Evolutionary conservation across 2,888 invertebrate species (phyloP), one percentile per base, ranked within the genome.

Genomic region (Heliconius ethilla): DNA sequence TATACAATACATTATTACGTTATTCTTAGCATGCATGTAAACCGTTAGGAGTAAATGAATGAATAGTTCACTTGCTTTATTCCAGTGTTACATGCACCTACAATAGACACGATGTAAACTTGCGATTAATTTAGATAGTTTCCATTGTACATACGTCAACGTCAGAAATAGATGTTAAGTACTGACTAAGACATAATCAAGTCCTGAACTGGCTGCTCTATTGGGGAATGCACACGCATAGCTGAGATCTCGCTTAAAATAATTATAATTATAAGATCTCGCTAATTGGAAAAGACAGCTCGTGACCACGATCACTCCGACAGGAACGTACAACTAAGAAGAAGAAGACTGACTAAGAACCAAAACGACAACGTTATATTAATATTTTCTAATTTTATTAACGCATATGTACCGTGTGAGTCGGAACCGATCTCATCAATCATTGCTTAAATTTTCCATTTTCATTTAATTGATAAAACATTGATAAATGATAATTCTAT

Each of bases 1-100:
- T n/a, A 15, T 33, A 80, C 78, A 77, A 77, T 78, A 76, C 75
- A 79, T 75, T 75, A 78, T 78, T 81, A 75, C 73, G 70, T 75
- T 70, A 73, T 78, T 78, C 75, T 80, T 79, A 79, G 59, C 78
- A 69, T 51, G 79, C 45, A 63, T 70, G 76, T 66, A 77, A 75
- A 82, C 82, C 82, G 82, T 82, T 82, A 82, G 66, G 25, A 37
- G 70, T 70, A 76, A 75, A 75, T 80, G 76, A 76, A 78, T 81
- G 80, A 79, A 79, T 70, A 55, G 76, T 79, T 75, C 72, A 80
- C 76, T 79, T 81, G 76, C 81, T 81, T 82, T 80, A 82, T 79
- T 79, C 78, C 72, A 82, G 79, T 79, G 76, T 79, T 79, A 83
- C 27, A 74, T 65, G 74, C 63, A 45, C 69, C 69, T 69, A 69